phyloP scores from a whole-genome alignment of 2,888 invertebrate genomes.

The Pseudolycoriella hygida region DNA sequence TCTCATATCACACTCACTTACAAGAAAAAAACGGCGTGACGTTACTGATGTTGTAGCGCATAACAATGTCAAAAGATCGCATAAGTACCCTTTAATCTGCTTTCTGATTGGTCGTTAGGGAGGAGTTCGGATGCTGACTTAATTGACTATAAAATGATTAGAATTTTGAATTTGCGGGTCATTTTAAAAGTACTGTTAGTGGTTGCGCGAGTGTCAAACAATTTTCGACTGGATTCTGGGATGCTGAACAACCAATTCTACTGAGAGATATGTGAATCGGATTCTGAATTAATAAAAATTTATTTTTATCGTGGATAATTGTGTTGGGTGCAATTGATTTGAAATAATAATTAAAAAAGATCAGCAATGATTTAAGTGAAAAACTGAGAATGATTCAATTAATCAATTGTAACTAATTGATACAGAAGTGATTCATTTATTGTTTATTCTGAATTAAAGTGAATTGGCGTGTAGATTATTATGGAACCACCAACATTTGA shows the following conservation, averaged over 20 bases:
- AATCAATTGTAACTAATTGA: too few species aligned
- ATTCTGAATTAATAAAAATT: background rate
- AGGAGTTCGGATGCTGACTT: constrained; percentile 8
- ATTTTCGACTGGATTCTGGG: too few species aligned
- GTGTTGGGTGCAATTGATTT: too few species aligned
- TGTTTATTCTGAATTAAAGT: background rate
- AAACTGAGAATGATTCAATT: too few species aligned
- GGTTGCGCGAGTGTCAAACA: background rate
- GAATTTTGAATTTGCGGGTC: constrained; percentile 4
- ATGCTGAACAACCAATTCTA: too few species aligned
- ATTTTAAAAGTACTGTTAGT: background rate
- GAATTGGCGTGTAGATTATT: constrained; percentile 18
- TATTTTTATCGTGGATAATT: background rate
- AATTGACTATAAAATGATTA: constrained; percentile 8
- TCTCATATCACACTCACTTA: background rate
- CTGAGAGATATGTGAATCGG: too few species aligned
- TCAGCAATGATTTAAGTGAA: too few species aligned
- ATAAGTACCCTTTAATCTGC: constrained; percentile 21
- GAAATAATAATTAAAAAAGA: too few species aligned
- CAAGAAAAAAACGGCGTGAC: background rate
- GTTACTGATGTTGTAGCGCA: background rate
- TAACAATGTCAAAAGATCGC: constrained; percentile 10
- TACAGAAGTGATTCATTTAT: too few species aligned
- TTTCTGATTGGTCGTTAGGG: constrained; percentile 22
- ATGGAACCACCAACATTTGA: constrained; percentile 60